Base-by-base conservation (phyloP, 2,797 vertebrate genomes). In the Thalassophryne amazonica region DNA sequence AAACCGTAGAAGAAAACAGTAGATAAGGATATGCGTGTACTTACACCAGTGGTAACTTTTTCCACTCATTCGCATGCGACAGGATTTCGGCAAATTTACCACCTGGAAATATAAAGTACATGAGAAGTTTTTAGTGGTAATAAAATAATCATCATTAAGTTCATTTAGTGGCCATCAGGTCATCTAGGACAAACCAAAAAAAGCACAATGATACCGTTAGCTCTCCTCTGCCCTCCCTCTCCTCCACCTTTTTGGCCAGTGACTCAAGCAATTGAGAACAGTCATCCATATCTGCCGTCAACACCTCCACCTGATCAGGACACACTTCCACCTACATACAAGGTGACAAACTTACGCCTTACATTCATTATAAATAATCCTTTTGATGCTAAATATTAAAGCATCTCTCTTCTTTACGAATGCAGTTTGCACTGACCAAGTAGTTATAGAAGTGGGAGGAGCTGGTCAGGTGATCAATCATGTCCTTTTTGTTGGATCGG, bases 1-100 rank as follows among this genome's bases (percentile, higher is more conserved):
- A 32, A 56, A 9, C 25, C 33, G 33, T 62, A 50, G 6, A 38
- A 31, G 41, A 30, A 27, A 23, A 61, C 3, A 45, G 16, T 7
- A 21, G n/a, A 14, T 9, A 14, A n/a, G 3, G 1, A 25, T 25
- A n/a, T 3, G 13, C 7, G 22, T 30, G 21, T 82, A 89, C 89
- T 90, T 79, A 90, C 87, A 88, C 83, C 85, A 88, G 46, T 86
- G 75, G 69, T 87, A 90, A 78, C 84, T 85, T 76, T 77, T 85
- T 31, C 56, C 47, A 16, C 69, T 47, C 47, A 88, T 45, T 8
- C 51, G 76, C 43, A 19, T 47, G 68, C 83, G 74, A 54, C 84
- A 60, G 21, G 73, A 75, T 27, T 81, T 75, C 31, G 86, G 83
- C 55, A 71, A 48, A 1, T 51, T 61, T 36, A 81, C 57, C 48